These are phyloP conservation scores for Rhynchopsitta pachyrhyncha DNA, from an alignment of 2,113 vertebrate genomes.

Conservation along the genomic window DNA sequence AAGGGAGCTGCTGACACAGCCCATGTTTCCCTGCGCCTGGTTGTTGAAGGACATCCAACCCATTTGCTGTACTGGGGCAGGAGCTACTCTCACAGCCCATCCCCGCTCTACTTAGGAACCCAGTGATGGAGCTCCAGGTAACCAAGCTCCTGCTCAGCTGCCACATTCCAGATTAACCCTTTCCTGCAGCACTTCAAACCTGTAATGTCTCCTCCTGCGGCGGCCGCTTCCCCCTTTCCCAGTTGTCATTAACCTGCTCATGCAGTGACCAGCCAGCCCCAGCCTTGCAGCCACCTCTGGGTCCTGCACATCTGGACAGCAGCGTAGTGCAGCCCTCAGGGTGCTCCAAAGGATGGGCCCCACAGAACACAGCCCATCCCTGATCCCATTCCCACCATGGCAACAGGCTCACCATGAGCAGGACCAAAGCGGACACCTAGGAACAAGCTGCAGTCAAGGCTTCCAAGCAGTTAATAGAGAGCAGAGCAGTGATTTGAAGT, in stretches of 20 bases:
- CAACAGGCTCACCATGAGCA: background rate
- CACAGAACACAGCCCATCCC: background rate
- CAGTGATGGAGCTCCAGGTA: accelerated
- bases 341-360: background rate
- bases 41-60: background rate
- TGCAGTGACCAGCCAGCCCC: background rate
- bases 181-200: background rate
- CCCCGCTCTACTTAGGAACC: accelerated
- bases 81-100: background rate
- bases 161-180: background rate
- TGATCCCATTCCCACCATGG: accelerated
- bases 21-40: accelerated
- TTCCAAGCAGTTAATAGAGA: background rate
- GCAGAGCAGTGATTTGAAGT: background rate
- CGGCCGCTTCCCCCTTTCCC: accelerated
- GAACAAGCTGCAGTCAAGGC: accelerated
- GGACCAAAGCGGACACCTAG: background rate
- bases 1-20: background rate
- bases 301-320: background rate
- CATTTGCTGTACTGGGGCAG: background rate
- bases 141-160: background rate
- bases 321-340: background rate
- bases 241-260: background rate
- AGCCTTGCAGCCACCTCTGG: background rate
- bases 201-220: background rate